Percentiles rank a stretch among this genome's conserved stretches.
Conservation (phyloP, 2,113 vertebrate species). For the Octodon degus region DNA sequence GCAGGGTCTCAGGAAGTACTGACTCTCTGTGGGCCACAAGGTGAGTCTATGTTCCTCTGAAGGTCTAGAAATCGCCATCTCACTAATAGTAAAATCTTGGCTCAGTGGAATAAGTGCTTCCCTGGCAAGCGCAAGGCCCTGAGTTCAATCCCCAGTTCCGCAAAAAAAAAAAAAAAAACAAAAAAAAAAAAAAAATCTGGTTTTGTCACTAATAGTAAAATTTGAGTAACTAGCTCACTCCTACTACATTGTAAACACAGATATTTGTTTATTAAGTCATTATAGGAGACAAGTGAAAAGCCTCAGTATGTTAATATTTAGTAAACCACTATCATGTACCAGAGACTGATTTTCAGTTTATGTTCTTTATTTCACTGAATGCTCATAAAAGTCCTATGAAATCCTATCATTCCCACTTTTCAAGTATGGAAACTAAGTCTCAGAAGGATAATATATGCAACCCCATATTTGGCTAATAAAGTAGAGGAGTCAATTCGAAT, state of each 20-base stretch:
- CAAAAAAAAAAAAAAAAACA: no score
- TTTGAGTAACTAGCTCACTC: not conserved
- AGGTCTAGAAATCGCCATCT: not conserved
- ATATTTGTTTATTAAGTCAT: not conserved
- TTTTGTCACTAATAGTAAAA: not conserved
- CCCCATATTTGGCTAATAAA: not conserved
- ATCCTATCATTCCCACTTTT: not conserved
- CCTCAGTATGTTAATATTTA: not conserved
- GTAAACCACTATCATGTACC: not conserved
- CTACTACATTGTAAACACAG: not conserved
- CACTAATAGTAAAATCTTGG: not conserved
- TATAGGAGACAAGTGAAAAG: conserved; percentile 14
- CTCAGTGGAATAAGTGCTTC: no score
- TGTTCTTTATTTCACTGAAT: conserved; percentile 6
- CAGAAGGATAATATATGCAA: not conserved
- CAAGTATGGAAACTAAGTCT: not conserved
- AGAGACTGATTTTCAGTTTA: not conserved
- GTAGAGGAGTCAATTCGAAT: not conserved
- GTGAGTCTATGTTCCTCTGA: not conserved
- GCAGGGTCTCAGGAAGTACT: not conserved
- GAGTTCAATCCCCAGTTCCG: no score
- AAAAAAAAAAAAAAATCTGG: no score
- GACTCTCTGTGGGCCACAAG: not conserved
- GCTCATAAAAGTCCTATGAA: conserved; percentile 13
- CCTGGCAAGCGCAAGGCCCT: no score